These are phyloP conservation scores for Vombatus ursinus DNA, from an alignment of 2,113 vertebrate genomes.

Conservation along the genomic window DNA sequence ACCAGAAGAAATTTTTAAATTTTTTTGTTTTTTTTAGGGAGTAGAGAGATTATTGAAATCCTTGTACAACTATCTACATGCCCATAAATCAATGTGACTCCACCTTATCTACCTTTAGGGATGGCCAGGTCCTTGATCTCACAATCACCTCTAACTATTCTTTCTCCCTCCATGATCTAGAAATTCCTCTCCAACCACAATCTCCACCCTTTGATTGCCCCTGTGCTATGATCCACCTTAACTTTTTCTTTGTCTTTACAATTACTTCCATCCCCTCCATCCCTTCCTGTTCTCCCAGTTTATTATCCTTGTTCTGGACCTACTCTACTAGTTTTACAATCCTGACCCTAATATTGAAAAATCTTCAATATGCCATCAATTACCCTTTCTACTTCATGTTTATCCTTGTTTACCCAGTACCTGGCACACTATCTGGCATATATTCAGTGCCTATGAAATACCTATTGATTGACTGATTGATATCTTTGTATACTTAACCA, in stretches of 20 bases:
- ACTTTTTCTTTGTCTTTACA: neutral
- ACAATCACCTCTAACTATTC: neutral
- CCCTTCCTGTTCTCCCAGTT: neutral
- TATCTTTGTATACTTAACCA: neutral
- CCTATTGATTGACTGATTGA: neutral
- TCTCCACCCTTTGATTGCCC: neutral
- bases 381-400: neutral
- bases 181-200: neutral
- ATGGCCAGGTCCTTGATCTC: neutral
- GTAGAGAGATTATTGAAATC: neutral
- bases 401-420: neutral
- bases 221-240: neutral
- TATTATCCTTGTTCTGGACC: neutral
- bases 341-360: neutral
- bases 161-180: neutral
- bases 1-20: neutral
- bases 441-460: neutral
- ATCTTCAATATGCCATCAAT: neutral
- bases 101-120: neutral
- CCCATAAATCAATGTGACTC: neutral
- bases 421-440: neutral
- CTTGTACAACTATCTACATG: neutral
- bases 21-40: neutral
- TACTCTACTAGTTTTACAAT: neutral
- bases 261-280: neutral